Conservation (phyloP, 2,888 invertebrate species). For the Brenthis daphne region DNA sequence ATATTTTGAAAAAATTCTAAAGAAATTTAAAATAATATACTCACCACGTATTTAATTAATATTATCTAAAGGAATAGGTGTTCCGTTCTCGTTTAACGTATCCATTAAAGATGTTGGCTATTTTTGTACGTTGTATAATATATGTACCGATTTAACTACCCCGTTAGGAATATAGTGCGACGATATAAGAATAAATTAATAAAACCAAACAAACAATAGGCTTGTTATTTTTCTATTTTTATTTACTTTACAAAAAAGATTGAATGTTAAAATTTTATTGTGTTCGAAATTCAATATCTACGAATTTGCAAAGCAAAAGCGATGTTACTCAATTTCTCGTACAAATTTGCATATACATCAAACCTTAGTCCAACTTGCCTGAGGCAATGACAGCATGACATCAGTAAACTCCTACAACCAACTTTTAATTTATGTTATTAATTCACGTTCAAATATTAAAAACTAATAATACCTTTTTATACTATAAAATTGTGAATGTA, state of each 20-base stretch:
- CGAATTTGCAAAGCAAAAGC: constrained; percentile 60
- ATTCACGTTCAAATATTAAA: too few relatives aligned
- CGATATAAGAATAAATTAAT: too few relatives aligned
- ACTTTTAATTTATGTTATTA: not conserved
- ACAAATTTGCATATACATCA: constrained; percentile 69
- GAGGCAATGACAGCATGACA: constrained; percentile 60
- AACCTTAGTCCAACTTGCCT: constrained; percentile 62
- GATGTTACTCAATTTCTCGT: constrained; percentile 57
- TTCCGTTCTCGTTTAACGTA: too few relatives aligned
- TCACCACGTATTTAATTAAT: too few relatives aligned
- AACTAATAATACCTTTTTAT: not conserved
- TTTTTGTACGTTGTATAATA: too few relatives aligned
- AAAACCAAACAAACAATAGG: too few relatives aligned
- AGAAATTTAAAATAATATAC: too few relatives aligned
- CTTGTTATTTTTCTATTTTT: not conserved
- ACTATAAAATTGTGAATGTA: not conserved
- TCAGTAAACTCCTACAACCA: constrained; percentile 48
- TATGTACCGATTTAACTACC: too few relatives aligned
- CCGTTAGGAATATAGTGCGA: too few relatives aligned
- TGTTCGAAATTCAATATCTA: constrained; percentile 36
- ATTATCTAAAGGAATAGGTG: too few relatives aligned
- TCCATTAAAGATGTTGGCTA: too few relatives aligned
- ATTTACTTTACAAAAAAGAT: constrained; percentile 7
- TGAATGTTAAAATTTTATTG: constrained; percentile 24
- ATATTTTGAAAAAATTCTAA: too few relatives aligned